Conservation (phyloP, 2,888 invertebrate genomes). For the Caenorhabditis panamensis region DNA sequence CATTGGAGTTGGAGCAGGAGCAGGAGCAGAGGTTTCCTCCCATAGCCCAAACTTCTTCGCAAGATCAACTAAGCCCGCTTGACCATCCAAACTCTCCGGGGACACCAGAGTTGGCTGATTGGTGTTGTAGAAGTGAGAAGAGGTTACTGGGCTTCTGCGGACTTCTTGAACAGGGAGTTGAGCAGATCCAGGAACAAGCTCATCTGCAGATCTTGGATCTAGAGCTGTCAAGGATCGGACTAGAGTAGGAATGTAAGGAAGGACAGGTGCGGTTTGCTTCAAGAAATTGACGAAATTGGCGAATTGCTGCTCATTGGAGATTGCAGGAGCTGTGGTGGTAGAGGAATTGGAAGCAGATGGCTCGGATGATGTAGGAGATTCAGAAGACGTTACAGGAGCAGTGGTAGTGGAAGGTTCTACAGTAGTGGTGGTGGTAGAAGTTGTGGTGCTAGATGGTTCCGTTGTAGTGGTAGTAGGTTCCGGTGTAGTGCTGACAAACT, state of each 20-base stretch:
- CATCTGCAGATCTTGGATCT: slow-evolving; percentile 54
- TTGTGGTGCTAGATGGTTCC: too few relatives aligned
- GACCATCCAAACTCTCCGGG: slow-evolving; percentile 6
- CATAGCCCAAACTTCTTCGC: slow-evolving; percentile 66
- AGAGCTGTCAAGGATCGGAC: slow-evolving; percentile 66
- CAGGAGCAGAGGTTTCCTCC: slow-evolving; percentile 11
- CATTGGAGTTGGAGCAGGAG: slow-evolving; percentile 12
- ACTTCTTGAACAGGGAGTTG: slow-evolving; percentile 23
- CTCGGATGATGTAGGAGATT: slow-evolving; percentile 4
- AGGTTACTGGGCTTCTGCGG: slow-evolving; percentile 54
- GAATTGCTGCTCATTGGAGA: slow-evolving; percentile 61
- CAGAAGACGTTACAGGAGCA: not conserved
- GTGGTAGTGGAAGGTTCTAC: slow-evolving; percentile 15
- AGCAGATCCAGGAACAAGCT: not conserved
- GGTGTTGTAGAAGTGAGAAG: slow-evolving; percentile 65
- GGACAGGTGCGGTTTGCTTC: slow-evolving; percentile 71
- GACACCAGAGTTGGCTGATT: slow-evolving; percentile 36
- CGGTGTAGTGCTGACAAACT: slow-evolving; percentile 14
- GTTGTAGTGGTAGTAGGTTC: slow-evolving; percentile 33
- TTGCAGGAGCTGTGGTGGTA: slow-evolving; percentile 3
- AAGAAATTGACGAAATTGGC: slow-evolving; percentile 71
- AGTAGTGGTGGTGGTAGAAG: slow-evolving; percentile 20
- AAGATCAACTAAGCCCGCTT: slow-evolving; percentile 37
- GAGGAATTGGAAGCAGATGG: not conserved
- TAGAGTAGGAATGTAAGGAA: slow-evolving; percentile 71